phyloP scores from a whole-genome alignment of 2,888 invertebrate genomes.

The Corythucha ciliata region DNA sequence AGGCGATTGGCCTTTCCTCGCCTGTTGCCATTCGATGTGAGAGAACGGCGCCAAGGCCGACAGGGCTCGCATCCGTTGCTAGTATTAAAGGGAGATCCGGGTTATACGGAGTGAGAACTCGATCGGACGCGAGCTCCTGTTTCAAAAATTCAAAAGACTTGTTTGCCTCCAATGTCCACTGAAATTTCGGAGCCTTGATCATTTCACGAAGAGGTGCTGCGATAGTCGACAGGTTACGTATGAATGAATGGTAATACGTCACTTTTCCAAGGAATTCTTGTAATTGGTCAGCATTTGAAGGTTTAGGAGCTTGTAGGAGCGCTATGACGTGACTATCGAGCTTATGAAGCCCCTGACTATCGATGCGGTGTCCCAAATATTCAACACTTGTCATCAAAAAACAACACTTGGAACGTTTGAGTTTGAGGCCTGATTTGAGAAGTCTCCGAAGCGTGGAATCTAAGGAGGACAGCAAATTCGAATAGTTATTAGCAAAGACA shows the following conservation, averaged over 20 bases:
- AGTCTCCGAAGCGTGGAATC: constrained; percentile 15
- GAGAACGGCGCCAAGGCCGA: constrained; percentile 30
- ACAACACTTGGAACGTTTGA: constrained; percentile 15
- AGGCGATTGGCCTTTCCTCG: constrained; percentile 40
- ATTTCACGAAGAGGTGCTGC: constrained; percentile 19
- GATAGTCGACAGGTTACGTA: constrained; percentile 1
- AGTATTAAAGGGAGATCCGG: constrained; percentile 35
- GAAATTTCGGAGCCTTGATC: constrained; percentile 26
- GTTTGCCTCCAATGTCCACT: constrained; percentile 33
- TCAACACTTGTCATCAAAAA: constrained; percentile 11
- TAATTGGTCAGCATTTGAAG: constrained; percentile 1
- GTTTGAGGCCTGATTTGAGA: constrained; percentile 7
- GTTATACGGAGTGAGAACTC: constrained; percentile 33
- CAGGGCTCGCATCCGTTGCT: constrained; percentile 35
- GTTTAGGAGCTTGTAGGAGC: neutral
- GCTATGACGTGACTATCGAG: constrained; percentile 10
- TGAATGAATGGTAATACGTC: constrained; percentile 8
- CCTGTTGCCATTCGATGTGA: constrained; percentile 38
- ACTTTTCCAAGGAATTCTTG: constrained; percentile 11
- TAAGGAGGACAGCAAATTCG: constrained; percentile 7
- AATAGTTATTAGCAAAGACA: constrained; percentile 3
- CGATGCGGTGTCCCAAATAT: constrained; percentile 17
- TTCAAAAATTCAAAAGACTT: constrained; percentile 36
- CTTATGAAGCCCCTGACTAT: neutral
- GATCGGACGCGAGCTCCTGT: constrained; percentile 27